Evolutionary conservation across 1,140 invertebrate genomes (phyloP), one percentile per base, ranked within the genome.

Genomic region (Danaus melanippus): DNA sequence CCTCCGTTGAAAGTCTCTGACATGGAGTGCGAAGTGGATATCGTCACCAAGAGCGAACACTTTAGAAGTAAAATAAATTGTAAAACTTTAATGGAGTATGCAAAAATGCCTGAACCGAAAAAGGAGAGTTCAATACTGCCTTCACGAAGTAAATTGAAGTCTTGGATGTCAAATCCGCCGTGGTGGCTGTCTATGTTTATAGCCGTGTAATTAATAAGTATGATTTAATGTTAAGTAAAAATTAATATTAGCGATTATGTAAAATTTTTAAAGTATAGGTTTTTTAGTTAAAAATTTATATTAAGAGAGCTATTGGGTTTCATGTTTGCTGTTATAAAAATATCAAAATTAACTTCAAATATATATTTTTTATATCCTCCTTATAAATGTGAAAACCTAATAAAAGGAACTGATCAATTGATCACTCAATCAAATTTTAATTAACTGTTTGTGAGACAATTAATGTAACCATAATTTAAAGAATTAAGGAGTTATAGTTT

Each of bases 111-210:
- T 0, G 76, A 76, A 63, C 79, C 58, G 0, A 81, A 79, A 56
- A 73, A 72, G 12, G 66, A 74, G 10, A 69, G 52, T 11, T 46
- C 47, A 6, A 64, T 82, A 11, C 47, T 82, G 10, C 83, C 83
- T 12, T 43, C 65, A 12, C 73, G 67, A 57, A 58, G 58, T 17
- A 82, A 71, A 57, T 55, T 86, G 32, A 82, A 84, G 51, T 74
- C 76, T 0, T 84, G 74, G 76, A 42, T 79, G 7, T 45, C 66
- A 6, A 84, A 71, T 17, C 83, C 80, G 7, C 82, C 82, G 0
- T 85, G 82, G 82, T 85, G 82, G 82, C 59, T 81, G 62, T 78
- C 82, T 9, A 43, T 82, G 50, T 84, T 85, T 46, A 76, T 85
- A 49, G 74, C 74, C 17, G 66, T 75, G 15, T 71, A 66, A 64